Percentiles rank a stretch among this genome's conserved stretches.
These are phyloP conservation scores for Menidia beryllina DNA, from an alignment of 2,113 vertebrate species.

Conservation along the genomic window DNA sequence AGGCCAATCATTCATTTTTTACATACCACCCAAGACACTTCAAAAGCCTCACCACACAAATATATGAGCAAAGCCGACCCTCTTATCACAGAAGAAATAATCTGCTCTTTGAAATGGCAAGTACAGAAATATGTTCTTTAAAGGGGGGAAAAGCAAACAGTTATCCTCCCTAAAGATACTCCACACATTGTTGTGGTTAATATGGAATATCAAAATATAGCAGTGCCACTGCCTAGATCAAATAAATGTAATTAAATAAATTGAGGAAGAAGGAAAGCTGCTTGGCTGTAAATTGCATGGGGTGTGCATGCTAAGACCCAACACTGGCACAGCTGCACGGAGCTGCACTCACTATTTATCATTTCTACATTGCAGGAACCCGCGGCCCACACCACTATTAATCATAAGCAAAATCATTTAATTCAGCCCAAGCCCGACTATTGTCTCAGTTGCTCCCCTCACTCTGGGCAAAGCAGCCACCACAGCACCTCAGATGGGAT, in stretches of 20 bases:
- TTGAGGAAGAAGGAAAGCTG: conserved; percentile 72
- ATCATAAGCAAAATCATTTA: conserved; percentile 84
- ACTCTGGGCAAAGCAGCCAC: conserved; percentile 72
- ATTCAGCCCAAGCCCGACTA: conserved; percentile 79
- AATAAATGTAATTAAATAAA: conserved; percentile 80
- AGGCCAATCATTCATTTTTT: conserved; percentile 49
- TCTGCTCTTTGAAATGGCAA: conserved; percentile 49
- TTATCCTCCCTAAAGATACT: conserved; percentile 40
- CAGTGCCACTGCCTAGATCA: conserved; percentile 56
- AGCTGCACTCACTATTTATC: conserved; percentile 81
- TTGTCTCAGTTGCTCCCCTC: conserved; percentile 76
- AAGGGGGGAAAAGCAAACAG: conserved; percentile 19
- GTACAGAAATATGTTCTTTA: conserved; percentile 34
- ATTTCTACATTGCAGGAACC: conserved; percentile 80
- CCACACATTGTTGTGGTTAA: conserved; percentile 49
- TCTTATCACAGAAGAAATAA: conserved; percentile 15
- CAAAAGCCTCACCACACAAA: conserved; percentile 32
- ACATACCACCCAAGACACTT: conserved; percentile 51
- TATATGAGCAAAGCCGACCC: conserved; percentile 12
- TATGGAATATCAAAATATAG: conserved; percentile 67
- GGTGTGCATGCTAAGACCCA: conserved; percentile 75
- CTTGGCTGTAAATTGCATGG: conserved; percentile 78
- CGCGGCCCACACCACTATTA: conserved; percentile 80
- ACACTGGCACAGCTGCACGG: conserved; percentile 81
- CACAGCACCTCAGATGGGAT: conserved; percentile 65